Evolutionary conservation across 2,113 vertebrate species (phyloP), one percentile per base, ranked within the genome.

Genomic region (Tympanuchus pallidicinctus): DNA sequence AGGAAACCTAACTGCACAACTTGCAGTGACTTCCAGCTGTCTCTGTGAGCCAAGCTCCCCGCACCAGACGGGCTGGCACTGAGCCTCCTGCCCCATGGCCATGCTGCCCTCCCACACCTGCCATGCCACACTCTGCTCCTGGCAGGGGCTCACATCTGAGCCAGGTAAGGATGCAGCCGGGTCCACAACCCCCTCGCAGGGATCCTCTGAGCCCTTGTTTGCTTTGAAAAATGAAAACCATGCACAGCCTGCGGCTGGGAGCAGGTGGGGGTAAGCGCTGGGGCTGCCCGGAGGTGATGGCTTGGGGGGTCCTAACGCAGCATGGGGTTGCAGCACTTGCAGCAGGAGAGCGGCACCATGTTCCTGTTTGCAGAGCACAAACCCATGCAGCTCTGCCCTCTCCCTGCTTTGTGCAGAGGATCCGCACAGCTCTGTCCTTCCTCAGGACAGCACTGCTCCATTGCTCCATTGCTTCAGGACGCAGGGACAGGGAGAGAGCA

Each of bases 11-110:
- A 73, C 91, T 91, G 87, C 79, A 95, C 81, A 63, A 94, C 91
- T 93, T 90, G 94, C 89, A 96, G 90, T 95, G 94, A 91, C 95
- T 96, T 96, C 95, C 85, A 67, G 88, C 95, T 95, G 48, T 88
- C 87, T 90, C 85, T 76, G 77, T 90, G 77, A 96, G 85, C 86
- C 82, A 57, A 1, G 67, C 89, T 70, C 76, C 92, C 90, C 78
- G 63, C 90, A 93, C 94, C 96, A 95, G 93, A 94, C 95, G 91
- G 90, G 86, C 79, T 2, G 48, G 78, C 90, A 87, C 61, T 57
- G 60, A 91, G 40, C 80, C 84, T 94, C 75, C 89, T 82, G 79
- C 66, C 84, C 43, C 2, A 0, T 73, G 43, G 63, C 5, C 18
- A 13, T 13, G 56, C 81, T 89, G 81, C 91, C 88, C 64, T 91